Evolutionary conservation across 2,888 invertebrate genomes (phyloP), one percentile per base, ranked within the genome.

Genomic region (Cordilura impudica): DNA sequence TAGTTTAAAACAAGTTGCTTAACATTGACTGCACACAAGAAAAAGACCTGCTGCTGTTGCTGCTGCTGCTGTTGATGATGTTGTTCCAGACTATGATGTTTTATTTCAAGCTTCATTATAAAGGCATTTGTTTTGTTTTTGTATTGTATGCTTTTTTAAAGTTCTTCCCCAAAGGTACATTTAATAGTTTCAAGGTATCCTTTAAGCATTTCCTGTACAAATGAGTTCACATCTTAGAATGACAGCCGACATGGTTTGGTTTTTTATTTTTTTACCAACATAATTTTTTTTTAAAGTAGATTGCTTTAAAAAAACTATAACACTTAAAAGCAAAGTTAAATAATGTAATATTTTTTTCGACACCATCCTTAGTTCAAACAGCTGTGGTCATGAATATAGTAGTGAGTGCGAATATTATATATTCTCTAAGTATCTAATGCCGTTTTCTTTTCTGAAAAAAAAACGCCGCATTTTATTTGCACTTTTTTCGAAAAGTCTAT

Each of bases 161-260:
- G 69, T 76, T 60, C 29, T 26, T 12, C 19, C 49, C 35, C 43
- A n/a, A n/a, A n/a, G n/a, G n/a, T n/a, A n/a, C 70, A 76, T 66
- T 66, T 70, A 61, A 26, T 49, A 71, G 66, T 75, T 74, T 66
- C 70, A 69, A 77, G 76, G 77, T 74, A 77, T 81, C 81, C 77
- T 81, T 63, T 56, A 79, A 79, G 81, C 79, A 81, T 82, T 83
- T 82, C 82, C 81, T 81, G 81, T 82, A 83, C 83, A 83, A 83
- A 83, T 83, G 83, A 83, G 83, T 83, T 83, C 83, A 83, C 82
- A 83, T 81, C 82, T 82, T 72, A 73, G 70, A 81, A 81, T 81
- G 83, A 83, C 83, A 83, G 78, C 77, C 73, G 73, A 82, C 82
- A 81, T 82, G 78, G 70, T 35, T 69, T 14, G 26, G 26, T 66